phyloP scores from a whole-genome alignment of 2,113 vertebrate species.

The Colinus virginianus region DNA sequence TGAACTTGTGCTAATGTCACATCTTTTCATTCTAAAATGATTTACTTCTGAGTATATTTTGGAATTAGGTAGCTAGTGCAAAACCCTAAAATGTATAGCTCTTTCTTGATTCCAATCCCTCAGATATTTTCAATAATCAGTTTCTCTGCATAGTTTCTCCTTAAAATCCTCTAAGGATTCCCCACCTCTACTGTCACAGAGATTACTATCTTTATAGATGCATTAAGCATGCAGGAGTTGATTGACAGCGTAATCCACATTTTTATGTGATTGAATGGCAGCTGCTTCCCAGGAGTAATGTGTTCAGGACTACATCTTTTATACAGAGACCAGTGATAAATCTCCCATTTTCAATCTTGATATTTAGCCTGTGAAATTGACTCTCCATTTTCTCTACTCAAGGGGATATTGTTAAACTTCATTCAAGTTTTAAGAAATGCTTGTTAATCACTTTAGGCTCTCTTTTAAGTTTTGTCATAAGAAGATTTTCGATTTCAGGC shows the following conservation, averaged over 20 bases:
- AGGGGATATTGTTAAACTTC: conserved; percentile 7
- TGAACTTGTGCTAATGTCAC: background rate
- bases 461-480: background rate
- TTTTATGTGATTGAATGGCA: conserved; percentile 50
- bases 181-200: conserved; percentile 2
- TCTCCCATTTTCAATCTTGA: conserved; percentile 19
- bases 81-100: background rate
- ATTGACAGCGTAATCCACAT: conserved; percentile 42
- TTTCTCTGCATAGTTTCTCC: conserved; percentile 1
- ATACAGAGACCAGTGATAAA: conserved; percentile 23
- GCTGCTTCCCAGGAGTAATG: conserved; percentile 36
- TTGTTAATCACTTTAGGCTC: background rate
- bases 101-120: background rate
- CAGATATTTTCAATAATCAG: background rate
- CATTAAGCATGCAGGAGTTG: background rate
- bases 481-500: conserved; percentile 13
- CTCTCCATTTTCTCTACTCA: conserved; percentile 10
- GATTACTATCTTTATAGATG: conserved; percentile 28
- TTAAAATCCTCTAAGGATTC: background rate
- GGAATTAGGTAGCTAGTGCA: background rate
- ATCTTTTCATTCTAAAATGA: background rate
- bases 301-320: background rate
- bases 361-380: conserved; percentile 47
- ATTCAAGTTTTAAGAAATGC: conserved; percentile 27
- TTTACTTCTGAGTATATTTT: background rate